phyloP scores from a whole-genome alignment of 2,113 vertebrate species.

The Orthonyx spaldingii region DNA sequence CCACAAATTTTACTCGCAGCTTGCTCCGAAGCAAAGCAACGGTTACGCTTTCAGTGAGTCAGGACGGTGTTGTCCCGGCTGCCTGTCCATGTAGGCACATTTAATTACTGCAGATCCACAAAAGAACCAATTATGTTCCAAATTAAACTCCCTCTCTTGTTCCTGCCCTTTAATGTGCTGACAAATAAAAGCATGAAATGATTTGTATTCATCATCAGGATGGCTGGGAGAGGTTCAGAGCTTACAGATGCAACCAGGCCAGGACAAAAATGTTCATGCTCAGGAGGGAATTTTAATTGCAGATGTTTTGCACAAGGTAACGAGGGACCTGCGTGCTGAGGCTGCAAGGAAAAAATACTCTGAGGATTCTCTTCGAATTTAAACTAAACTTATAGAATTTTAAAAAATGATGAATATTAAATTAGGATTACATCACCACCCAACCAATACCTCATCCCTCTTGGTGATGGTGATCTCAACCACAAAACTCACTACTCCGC shows the following conservation, averaged over 20 bases:
- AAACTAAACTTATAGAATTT: not conserved
- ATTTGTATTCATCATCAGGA: not conserved
- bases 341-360: not conserved
- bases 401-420: not conserved
- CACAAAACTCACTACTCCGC: conserved; percentile 3
- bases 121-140: not conserved
- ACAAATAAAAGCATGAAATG: not conserved
- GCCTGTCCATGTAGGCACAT: not conserved
- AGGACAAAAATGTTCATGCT: not conserved
- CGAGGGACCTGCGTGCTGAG: not conserved
- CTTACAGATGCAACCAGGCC: not conserved
- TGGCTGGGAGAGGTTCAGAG: not conserved
- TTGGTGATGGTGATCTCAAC: not conserved
- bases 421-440: not conserved
- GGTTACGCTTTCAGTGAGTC: not conserved
- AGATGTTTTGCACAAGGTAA: not conserved
- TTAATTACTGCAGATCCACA: not conserved
- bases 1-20: not conserved
- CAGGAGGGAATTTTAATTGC: not conserved
- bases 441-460: not conserved
- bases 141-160: not conserved
- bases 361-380: not conserved
- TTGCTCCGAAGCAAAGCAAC: not conserved
- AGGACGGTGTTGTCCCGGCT: not conserved
- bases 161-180: not conserved